Evolutionary conservation across 1,140 invertebrate species (phyloP).

Genomic region (Cyrtorhinus lividipennis): DNA sequence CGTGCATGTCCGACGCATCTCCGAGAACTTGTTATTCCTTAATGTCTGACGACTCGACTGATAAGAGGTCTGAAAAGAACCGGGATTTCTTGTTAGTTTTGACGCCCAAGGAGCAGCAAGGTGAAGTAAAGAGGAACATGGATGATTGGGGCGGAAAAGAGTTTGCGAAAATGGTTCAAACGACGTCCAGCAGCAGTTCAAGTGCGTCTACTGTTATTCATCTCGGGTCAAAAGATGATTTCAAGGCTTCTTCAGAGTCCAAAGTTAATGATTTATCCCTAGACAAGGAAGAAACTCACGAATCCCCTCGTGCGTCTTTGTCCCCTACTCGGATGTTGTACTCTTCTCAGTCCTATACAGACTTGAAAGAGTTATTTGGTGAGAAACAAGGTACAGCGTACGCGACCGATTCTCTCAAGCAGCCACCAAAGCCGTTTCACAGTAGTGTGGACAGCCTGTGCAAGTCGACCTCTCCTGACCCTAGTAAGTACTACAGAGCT

Average conservation of each 20-base stretch:
- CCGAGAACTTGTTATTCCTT: constrained; percentile 40
- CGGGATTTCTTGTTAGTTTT: constrained; percentile 36
- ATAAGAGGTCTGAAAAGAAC: constrained; percentile 26
- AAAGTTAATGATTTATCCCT: not conserved
- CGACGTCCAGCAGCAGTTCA: constrained; percentile 24
- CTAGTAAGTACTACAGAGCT: constrained; percentile 49
- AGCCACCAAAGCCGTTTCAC: constrained; percentile 16
- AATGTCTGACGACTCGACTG: constrained; percentile 30
- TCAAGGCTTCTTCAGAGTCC: not conserved
- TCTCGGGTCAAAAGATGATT: constrained; percentile 23
- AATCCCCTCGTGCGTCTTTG: not conserved
- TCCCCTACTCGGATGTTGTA: constrained; percentile 5
- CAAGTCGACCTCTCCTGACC: constrained; percentile 41
- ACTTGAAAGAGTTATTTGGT: constrained; percentile 62
- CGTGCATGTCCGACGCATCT: constrained; percentile 28
- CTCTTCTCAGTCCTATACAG: constrained; percentile 44
- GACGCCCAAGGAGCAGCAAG: constrained; percentile 31
- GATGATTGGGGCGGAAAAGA: constrained; percentile 33
- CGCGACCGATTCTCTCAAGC: constrained; percentile 14
- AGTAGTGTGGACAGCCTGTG: constrained; percentile 23
- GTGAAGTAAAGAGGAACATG: constrained; percentile 33
- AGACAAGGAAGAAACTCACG: not conserved
- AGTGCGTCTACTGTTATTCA: constrained; percentile 28
- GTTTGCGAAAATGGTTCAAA: constrained; percentile 21
- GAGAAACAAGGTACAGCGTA: constrained; percentile 32